Percentiles rank a stretch among this genome's conserved stretches.
phyloP scores from a whole-genome alignment of 1,140 invertebrate species.

The Drosophila bifasciata region DNA sequence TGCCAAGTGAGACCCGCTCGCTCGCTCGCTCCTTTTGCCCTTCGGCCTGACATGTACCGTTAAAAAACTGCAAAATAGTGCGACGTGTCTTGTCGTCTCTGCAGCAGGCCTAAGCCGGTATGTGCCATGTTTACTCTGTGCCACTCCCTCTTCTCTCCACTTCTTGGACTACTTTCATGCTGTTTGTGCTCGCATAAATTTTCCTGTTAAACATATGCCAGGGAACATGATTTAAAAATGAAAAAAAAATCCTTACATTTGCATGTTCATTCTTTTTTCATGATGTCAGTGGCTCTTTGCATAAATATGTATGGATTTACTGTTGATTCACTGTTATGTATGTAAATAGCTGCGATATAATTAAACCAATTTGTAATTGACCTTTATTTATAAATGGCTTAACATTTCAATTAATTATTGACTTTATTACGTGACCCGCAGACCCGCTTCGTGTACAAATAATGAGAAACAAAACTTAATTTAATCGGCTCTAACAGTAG shows the following conservation, averaged over 20 bases:
- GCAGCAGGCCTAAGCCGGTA: constrained; percentile 41
- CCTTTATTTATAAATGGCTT: constrained; percentile 70
- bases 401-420: constrained; percentile 74
- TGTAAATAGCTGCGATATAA: constrained; percentile 50
- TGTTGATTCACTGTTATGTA: constrained; percentile 42
- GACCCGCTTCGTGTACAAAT: too few relatives aligned
- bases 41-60: constrained; percentile 55
- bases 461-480: too few relatives aligned
- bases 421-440: constrained; percentile 52
- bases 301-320: background rate
- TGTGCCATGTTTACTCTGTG: background rate
- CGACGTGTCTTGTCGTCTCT: constrained; percentile 57
- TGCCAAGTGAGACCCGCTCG: constrained; percentile 49
- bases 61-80: constrained; percentile 78
- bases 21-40: too few relatives aligned
- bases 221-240: constrained; percentile 21
- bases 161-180: constrained; percentile 35
- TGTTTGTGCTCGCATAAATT: constrained; percentile 35
- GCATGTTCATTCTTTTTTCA: background rate
- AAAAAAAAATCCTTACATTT: background rate
- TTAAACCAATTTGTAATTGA: constrained; percentile 78
- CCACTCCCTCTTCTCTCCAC: constrained; percentile 4
- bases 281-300: constrained; percentile 37
- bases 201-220: constrained; percentile 46
- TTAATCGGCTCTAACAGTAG: too few relatives aligned